These are phyloP conservation scores for Xenopus borealis DNA, from an alignment of 2,113 vertebrate genomes.

Conservation along the genomic window DNA sequence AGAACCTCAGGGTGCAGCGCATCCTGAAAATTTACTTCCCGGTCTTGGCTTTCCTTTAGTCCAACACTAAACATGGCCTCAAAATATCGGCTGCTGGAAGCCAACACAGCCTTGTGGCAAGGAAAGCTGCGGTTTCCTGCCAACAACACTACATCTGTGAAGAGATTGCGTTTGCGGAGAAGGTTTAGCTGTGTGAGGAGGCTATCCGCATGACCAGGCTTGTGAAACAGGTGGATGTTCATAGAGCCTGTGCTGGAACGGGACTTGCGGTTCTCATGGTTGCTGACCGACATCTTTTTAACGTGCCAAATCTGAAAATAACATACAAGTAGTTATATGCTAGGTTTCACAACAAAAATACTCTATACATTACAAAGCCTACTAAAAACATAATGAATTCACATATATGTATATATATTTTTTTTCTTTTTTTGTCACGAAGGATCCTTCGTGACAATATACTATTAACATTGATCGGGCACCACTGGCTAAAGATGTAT, in stretches of 20 bases:
- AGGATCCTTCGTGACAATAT: too few species aligned
- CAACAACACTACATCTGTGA: constrained; percentile 73
- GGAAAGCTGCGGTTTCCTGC: constrained; percentile 71
- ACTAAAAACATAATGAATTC: background rate
- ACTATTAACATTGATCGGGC: too few species aligned
- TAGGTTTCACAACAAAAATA: background rate
- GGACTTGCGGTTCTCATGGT: constrained; percentile 81
- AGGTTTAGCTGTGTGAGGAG: constrained; percentile 76
- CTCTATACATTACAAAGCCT: background rate
- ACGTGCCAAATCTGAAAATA: background rate
- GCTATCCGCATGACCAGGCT: constrained; percentile 69
- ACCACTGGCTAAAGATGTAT: too few species aligned
- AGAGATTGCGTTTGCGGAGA: constrained; percentile 70
- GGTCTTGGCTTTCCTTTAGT: constrained; percentile 70
- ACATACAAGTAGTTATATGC: background rate
- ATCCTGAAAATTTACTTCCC: constrained; percentile 75
- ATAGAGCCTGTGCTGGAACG: constrained; percentile 75
- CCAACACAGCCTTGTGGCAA: constrained; percentile 75
- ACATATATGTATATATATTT: background rate
- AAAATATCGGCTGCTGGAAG: constrained; percentile 78
- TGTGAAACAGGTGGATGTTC: constrained; percentile 75
- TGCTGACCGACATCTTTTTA: constrained; percentile 74
- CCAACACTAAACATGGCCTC: constrained; percentile 80
- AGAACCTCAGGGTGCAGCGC: constrained; percentile 76
- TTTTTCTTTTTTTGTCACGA: too few species aligned